Percentiles rank a stretch among this genome's conserved stretches.
Evolutionary conservation across 2,113 vertebrate species (phyloP).

Genomic region (Cynoglossus semilaevis): DNA sequence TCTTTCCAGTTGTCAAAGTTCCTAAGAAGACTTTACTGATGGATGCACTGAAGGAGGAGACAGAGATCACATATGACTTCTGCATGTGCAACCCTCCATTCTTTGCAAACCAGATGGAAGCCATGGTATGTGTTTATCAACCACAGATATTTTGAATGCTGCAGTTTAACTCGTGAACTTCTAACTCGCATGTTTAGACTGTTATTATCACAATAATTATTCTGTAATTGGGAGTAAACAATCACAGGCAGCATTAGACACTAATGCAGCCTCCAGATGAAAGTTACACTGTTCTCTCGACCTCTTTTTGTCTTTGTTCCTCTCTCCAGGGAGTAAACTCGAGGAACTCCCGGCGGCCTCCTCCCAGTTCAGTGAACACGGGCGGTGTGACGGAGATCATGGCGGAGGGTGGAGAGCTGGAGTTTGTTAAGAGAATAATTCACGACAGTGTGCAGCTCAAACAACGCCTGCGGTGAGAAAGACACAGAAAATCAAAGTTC

Average conservation of each 20-base stretch:
- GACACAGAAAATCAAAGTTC: background rate
- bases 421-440: conserved; percentile 99
- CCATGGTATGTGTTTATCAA: conserved; percentile 78
- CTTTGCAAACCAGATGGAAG: conserved; percentile 96
- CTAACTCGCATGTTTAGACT: background rate
- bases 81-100: conserved; percentile 99
- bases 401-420: conserved; percentile 97
- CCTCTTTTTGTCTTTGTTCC: conserved; percentile 50
- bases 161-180: background rate
- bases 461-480: conserved; percentile 85
- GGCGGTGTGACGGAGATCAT: conserved; percentile 98
- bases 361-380: conserved; percentile 97
- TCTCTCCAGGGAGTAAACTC: conserved; percentile 90
- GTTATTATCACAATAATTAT: no score
- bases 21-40: conserved; percentile 97
- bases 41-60: conserved; percentile 97
- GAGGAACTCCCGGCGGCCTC: conserved; percentile 91
- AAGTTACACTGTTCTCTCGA: conserved; percentile 17
- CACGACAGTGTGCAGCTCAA: conserved; percentile 98
- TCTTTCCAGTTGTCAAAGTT: conserved; percentile 90
- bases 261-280: no score
- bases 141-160: background rate
- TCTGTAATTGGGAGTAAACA: no score
- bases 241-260: no score
- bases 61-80: conserved; percentile 93